phyloP scores from a whole-genome alignment of 2,888 invertebrate species.

The Megaustenia siamemsis region DNA sequence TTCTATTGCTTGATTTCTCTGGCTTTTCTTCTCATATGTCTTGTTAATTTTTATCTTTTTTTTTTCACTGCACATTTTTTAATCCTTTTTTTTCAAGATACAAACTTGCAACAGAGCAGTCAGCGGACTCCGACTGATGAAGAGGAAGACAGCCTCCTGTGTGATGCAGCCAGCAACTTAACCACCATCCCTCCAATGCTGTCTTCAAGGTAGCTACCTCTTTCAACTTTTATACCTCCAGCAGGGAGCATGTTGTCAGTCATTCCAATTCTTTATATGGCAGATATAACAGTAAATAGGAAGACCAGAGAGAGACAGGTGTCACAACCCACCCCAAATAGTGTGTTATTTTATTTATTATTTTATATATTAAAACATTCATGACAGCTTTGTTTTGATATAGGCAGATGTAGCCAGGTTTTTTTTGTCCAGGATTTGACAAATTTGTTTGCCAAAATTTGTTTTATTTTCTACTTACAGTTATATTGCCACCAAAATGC shows the following conservation, averaged over 20 bases:
- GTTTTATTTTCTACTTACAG: neutral
- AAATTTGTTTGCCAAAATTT: neutral
- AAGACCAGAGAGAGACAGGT: neutral
- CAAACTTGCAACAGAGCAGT: neutral
- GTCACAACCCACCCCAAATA: no score
- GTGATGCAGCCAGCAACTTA: slow-evolving; percentile 47
- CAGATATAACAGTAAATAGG: slow-evolving; percentile 15
- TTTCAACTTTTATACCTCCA: neutral
- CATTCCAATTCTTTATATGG: slow-evolving; percentile 6
- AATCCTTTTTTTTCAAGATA: neutral
- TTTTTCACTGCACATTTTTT: no score
- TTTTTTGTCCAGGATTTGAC: no score
- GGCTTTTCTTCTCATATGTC: neutral
- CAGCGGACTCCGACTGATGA: slow-evolving; percentile 16
- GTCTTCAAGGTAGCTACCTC: slow-evolving; percentile 47
- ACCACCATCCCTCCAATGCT: slow-evolving; percentile 51
- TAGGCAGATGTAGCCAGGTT: no score
- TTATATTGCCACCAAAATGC: neutral
- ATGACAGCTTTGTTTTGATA: no score
- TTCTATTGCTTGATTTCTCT: neutral
- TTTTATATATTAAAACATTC: no score
- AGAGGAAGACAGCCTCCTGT: slow-evolving; percentile 44
- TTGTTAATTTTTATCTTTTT: neutral
- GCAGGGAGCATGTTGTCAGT: neutral
- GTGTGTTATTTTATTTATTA: no score